Evolutionary conservation across 2,888 invertebrate species (phyloP), one percentile per base, ranked within the genome.

Genomic region (Scaptomyza cyrtandrae): DNA sequence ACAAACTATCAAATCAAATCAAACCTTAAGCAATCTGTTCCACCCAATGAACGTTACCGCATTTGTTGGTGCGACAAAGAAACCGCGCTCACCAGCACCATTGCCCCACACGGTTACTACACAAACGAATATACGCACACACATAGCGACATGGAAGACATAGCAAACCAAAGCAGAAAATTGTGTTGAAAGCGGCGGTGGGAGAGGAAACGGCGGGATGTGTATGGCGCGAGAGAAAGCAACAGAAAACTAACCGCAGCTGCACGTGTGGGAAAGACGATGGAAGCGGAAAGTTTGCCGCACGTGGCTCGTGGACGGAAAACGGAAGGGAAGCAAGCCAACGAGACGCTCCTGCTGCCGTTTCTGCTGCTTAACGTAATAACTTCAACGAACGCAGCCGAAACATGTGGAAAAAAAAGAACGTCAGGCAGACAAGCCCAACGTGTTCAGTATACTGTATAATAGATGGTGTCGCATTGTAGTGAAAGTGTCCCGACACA

Each of bases 41-140:
- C 80, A 71, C 67, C 79, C 80, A 68, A 77, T 75, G 80, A 71
- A 62, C 67, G 72, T 29, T 44, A 72, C 79, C 80, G 70, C 80
- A 79, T 58, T 76, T 81, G 80, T 77, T 81, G 71, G 72, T 79
- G 72, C 72, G 79, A 79, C 80, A 81, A 81, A 81, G 80, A 78
- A 81, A 81, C 81, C 80, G 55, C 79, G 69, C 64, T 63, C 53
- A 60, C 70, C 62, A 60, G n/a, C 64, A 52, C 71, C 55, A 29
- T 35, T 56, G 74, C 59, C 39, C 41, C 59, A 59, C 53, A 65
- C 65, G 41, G 16, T 46, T 45, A 45, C 60, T 56, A 39, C 52
- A 33, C 60, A 57, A 44, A 35, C 52, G 53, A 13, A 45, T 11
- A 65, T 41, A 46, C 27, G 33, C 9, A 60, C 57, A 43, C 64